Conservation (phyloP, 2,888 invertebrate species). For the Meteorus colon region DNA sequence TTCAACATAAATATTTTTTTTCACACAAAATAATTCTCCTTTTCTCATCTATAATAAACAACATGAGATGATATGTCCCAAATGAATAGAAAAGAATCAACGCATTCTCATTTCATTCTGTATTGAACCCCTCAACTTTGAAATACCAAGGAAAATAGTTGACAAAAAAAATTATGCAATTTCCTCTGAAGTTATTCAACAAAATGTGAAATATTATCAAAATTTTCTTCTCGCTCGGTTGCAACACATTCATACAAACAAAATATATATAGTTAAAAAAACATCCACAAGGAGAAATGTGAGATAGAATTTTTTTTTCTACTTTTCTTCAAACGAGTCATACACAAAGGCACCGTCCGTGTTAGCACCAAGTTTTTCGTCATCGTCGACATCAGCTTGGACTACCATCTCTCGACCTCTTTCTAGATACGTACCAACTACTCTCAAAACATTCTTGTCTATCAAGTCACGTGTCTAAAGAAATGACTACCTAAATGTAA, state of each 20-base stretch:
- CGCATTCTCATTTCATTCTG: no score
- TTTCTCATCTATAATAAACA: no score
- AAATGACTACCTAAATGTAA: neutral
- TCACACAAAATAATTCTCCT: no score
- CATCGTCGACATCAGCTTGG: conserved; percentile 29
- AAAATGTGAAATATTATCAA: no score
- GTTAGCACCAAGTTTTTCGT: conserved; percentile 27
- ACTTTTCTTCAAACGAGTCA: conserved; percentile 25
- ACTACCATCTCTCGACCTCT: conserved; percentile 36
- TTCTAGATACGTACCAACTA: neutral
- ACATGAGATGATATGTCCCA: no score
- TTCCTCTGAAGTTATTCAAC: no score
- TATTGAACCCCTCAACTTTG: no score
- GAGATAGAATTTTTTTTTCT: neutral
- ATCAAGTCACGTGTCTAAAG: conserved; percentile 24
- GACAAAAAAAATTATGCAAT: no score
- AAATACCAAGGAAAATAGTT: no score
- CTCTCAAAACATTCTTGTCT: conserved; percentile 1
- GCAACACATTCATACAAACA: neutral
- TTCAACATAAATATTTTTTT: no score
- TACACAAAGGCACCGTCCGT: conserved; percentile 36
- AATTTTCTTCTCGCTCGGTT: no score
- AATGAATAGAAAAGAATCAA: no score
- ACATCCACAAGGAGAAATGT: neutral
- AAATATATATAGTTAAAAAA: neutral